A percentile compares a stretch with the other conserved stretches of the same genome.
Evolutionary conservation across 1,140 invertebrate genomes (phyloP).

Genomic region (Listronotus bonariensis): DNA sequence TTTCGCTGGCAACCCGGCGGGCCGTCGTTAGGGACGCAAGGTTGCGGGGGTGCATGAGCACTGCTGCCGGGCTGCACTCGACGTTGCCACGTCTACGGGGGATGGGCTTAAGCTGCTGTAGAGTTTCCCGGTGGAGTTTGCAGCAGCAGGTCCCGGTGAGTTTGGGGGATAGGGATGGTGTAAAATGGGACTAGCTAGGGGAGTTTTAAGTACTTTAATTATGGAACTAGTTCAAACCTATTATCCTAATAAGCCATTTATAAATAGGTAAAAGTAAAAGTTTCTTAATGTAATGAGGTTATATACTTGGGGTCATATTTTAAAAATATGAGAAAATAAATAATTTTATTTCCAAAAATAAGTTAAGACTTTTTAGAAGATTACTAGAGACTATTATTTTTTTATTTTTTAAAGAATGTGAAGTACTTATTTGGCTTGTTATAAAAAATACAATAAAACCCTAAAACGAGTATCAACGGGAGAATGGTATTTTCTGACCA

Average conservation of each 20-base stretch:
- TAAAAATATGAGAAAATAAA: too few relatives aligned
- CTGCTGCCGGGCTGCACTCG: conserved; percentile 15
- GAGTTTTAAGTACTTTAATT: conserved; percentile 20
- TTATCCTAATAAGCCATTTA: conserved; percentile 8
- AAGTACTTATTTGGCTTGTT: too few relatives aligned
- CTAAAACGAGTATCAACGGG: too few relatives aligned
- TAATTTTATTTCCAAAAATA: too few relatives aligned
- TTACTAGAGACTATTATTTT: too few relatives aligned
- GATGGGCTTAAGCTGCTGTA: neutral
- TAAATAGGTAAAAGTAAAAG: too few relatives aligned
- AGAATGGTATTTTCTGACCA: too few relatives aligned
- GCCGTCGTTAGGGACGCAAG: conserved; percentile 36
- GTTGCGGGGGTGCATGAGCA: conserved; percentile 26
- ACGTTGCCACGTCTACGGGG: conserved; percentile 20
- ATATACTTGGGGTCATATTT: too few relatives aligned
- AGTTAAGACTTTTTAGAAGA: too few relatives aligned
- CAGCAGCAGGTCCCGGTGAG: conserved; percentile 14
- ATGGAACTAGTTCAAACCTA: conserved; percentile 18
- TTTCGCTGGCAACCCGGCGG: conserved; percentile 29
- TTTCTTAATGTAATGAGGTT: too few relatives aligned
- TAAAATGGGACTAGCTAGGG: neutral
- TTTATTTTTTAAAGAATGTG: too few relatives aligned
- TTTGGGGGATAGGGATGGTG: neutral
- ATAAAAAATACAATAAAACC: too few relatives aligned
- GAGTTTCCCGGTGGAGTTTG: neutral